A percentile compares a stretch with the other conserved stretches of the same genome.
These are phyloP conservation scores for Sycophila sp. DNA, from an alignment of 1,140 invertebrate genomes.

Conservation along the genomic window DNA sequence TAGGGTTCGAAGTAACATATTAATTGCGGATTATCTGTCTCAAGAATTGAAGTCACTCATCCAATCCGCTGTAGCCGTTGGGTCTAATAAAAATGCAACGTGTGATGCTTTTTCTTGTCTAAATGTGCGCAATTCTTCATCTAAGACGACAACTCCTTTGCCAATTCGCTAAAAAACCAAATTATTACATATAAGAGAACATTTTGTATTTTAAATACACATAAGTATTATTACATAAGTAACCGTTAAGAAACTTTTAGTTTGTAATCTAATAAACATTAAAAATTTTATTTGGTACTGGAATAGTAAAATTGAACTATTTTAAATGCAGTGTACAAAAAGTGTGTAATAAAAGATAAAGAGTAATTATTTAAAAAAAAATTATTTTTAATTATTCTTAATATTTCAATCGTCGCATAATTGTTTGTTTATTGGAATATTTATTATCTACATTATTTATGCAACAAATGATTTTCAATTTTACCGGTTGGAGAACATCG, in stretches of 20 bases:
- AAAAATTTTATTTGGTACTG: background rate
- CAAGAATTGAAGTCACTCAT: slow-evolving; percentile 53
- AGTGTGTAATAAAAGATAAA: background rate
- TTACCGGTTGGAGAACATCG: background rate
- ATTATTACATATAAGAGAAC: background rate
- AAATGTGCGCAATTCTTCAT: slow-evolving; percentile 8
- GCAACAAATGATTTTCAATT: background rate
- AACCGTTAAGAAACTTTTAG: background rate
- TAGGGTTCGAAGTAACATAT: slow-evolving; percentile 56
- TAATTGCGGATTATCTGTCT: slow-evolving; percentile 48
- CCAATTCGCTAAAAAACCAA: too few species aligned
- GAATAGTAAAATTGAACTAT: too few species aligned
- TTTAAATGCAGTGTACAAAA: background rate
- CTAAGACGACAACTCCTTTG: slow-evolving; percentile 1
- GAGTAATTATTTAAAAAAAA: too few species aligned
- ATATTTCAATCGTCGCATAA: too few species aligned
- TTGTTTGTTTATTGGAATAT: too few species aligned
- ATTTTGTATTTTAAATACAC: background rate
- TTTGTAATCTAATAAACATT: background rate
- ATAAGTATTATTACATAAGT: too few species aligned
- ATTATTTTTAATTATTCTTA: too few species aligned
- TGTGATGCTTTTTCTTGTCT: slow-evolving; percentile 34
- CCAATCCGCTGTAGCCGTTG: slow-evolving; percentile 56
- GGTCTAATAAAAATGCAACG: slow-evolving; percentile 38
- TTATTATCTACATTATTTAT: background rate